These are phyloP conservation scores for Spermophilus dauricus DNA, from an alignment of 2,113 vertebrate genomes.

Conservation along the genomic window DNA sequence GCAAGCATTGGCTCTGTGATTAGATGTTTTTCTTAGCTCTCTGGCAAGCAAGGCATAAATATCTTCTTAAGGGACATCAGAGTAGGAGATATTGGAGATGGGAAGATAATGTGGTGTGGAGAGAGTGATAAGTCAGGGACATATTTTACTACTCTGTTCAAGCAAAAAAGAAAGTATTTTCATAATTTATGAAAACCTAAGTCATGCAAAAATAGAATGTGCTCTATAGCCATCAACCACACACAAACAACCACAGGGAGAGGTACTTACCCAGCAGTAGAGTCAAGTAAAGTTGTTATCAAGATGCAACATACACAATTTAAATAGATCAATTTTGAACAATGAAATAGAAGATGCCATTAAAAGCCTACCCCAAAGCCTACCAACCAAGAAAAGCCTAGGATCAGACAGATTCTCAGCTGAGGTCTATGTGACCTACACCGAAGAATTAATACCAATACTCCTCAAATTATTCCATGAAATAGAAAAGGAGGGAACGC, in stretches of 20 bases:
- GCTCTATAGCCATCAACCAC: background rate
- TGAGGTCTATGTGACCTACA: too few species aligned
- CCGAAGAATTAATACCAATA: too few species aligned
- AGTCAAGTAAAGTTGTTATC: background rate
- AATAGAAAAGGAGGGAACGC: too few species aligned
- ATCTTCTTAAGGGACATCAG: background rate
- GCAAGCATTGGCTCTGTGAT: background rate
- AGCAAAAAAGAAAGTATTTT: slow-evolving; percentile 22
- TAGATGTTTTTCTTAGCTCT: slow-evolving; percentile 8
- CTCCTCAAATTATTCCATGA: too few species aligned
- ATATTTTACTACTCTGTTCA: background rate
- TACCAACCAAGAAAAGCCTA: too few species aligned
- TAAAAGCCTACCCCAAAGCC: too few species aligned
- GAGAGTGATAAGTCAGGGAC: background rate
- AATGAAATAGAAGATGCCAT: too few species aligned
- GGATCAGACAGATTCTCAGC: too few species aligned
- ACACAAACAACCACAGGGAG: background rate
- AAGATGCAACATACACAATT: background rate
- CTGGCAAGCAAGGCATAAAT: background rate
- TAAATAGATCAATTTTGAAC: too few species aligned
- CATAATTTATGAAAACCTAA: slow-evolving; percentile 20
- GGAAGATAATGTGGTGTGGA: background rate
- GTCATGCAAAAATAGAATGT: slow-evolving; percentile 26
- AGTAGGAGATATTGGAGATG: background rate
- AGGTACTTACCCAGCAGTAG: background rate